Evolutionary conservation across 2,888 invertebrate genomes (phyloP).

Genomic region (Anarsia innoxiella): DNA sequence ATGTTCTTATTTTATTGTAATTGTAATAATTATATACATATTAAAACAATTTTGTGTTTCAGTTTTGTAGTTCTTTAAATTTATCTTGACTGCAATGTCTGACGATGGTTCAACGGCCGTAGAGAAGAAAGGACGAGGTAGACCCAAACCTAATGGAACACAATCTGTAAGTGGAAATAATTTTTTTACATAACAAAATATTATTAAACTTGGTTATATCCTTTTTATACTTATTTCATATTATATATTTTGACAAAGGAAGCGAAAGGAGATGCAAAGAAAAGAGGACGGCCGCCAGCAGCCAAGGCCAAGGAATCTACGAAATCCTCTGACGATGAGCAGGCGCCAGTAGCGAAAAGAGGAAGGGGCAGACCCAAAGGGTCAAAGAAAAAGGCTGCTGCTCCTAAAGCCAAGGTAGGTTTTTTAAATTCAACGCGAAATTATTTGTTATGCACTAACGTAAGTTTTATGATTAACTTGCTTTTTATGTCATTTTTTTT

Average conservation of each 20-base stretch:
- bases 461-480: background rate
- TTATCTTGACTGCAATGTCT: constrained; percentile 52
- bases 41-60: too few relatives aligned
- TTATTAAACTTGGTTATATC: too few relatives aligned
- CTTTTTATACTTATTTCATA: too few relatives aligned
- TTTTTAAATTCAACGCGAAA: background rate
- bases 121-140: constrained; percentile 71
- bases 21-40: too few relatives aligned
- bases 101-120: constrained; percentile 70
- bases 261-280: constrained; percentile 65
- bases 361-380: constrained; percentile 74
- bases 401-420: constrained; percentile 56
- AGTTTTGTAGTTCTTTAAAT: constrained; percentile 34
- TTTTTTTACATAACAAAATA: background rate
- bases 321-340: constrained; percentile 70
- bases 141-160: constrained; percentile 71
- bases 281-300: constrained; percentile 62
- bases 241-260: constrained; percentile 47
- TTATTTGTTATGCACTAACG: background rate
- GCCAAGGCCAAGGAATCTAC: constrained; percentile 69
- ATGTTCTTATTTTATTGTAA: constrained; percentile 15
- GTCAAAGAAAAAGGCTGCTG: constrained; percentile 68
- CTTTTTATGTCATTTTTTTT: background rate
- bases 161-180: constrained; percentile 38
- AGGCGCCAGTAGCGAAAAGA: constrained; percentile 70